Evolutionary conservation across 2,888 invertebrate species (phyloP).

Genomic region (Dioctria rufipes): DNA sequence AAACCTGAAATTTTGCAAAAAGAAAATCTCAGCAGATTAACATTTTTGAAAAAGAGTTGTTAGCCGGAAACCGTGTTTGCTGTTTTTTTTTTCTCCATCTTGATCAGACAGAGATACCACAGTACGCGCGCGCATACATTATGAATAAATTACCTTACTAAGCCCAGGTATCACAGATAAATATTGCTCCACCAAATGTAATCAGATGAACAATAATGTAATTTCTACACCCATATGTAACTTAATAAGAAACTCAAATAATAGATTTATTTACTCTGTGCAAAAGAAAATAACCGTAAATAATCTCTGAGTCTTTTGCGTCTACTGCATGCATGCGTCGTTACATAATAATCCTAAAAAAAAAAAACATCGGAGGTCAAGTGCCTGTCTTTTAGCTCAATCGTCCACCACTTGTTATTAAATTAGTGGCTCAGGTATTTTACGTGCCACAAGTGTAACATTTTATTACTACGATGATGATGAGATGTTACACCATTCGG

Average conservation of each 20-base stretch:
- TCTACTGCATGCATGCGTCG: not conserved
- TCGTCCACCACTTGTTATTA: not conserved
- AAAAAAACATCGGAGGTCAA: constrained; percentile 29
- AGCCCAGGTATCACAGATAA: constrained; percentile 18
- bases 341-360: constrained; percentile 1
- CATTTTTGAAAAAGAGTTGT: constrained; percentile 9
- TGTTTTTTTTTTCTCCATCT: not conserved
- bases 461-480: not conserved
- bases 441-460: not conserved
- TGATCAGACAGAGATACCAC: not conserved
- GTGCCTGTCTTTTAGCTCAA: constrained; percentile 8
- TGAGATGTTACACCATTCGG: not conserved
- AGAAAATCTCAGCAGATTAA: constrained; percentile 4
- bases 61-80: constrained; percentile 20
- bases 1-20: not conserved
- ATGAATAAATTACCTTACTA: not conserved
- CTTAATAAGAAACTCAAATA: not conserved
- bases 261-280: not conserved
- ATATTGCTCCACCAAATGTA: constrained; percentile 30
- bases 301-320: too few relatives aligned
- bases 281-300: not conserved
- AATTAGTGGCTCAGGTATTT: constrained; percentile 16
- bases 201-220: constrained; percentile 33
- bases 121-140: constrained; percentile 4
- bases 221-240: not conserved